Conservation (phyloP, 1,140 invertebrate genomes). For the Tribolium castaneum region DNA sequence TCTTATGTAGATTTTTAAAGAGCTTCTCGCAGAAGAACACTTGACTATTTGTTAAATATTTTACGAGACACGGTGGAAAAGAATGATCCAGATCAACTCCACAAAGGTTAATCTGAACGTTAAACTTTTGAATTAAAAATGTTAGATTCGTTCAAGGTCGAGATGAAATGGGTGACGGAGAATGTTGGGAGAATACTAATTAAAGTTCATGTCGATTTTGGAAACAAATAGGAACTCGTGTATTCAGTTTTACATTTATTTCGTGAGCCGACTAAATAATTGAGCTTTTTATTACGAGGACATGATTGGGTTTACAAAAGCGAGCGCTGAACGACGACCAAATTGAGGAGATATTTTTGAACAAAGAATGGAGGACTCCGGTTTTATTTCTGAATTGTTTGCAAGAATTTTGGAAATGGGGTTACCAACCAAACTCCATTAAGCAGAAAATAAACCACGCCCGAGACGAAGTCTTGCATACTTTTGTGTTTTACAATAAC, state of each 20-base stretch:
- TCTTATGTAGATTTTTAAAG: constrained; percentile 26
- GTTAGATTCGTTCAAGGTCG: constrained; percentile 8
- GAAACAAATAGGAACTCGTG: constrained; percentile 27
- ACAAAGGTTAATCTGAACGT: background rate
- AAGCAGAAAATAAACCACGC: too few species aligned
- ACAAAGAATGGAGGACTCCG: background rate
- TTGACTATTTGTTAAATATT: background rate
- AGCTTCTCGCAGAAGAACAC: background rate
- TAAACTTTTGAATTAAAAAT: constrained; percentile 10
- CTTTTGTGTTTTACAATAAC: too few species aligned
- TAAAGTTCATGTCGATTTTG: constrained; percentile 26
- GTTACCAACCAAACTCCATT: too few species aligned
- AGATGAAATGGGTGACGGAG: constrained; percentile 13
- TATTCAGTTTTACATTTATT: constrained; percentile 32
- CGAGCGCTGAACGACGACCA: background rate
- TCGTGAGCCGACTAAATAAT: background rate
- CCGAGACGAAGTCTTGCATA: too few species aligned
- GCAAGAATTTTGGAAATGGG: too few species aligned
- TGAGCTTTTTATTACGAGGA: background rate
- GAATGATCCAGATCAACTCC: constrained; percentile 5
- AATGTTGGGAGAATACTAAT: background rate
- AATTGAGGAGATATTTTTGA: background rate
- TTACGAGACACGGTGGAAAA: too few species aligned
- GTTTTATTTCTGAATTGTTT: too few species aligned
- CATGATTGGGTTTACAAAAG: constrained; percentile 8